phyloP scores from a whole-genome alignment of 2,113 vertebrate species.

The Seriola aureovittata region DNA sequence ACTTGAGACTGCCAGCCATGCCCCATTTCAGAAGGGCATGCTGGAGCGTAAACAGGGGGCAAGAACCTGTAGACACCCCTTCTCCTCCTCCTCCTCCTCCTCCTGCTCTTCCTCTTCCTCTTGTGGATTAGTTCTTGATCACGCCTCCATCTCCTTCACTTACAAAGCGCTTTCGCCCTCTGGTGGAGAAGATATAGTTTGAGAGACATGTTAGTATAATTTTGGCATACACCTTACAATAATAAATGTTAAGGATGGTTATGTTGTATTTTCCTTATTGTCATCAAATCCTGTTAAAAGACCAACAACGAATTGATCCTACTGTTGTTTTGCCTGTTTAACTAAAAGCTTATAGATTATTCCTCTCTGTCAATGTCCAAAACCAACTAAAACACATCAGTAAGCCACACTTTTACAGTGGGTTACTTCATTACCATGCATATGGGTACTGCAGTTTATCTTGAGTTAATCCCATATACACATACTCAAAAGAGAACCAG shows the following conservation, averaged over 20 bases:
- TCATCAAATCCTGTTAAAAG: not conserved
- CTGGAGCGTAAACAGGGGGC: constrained; percentile 45
- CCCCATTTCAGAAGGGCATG: constrained; percentile 32
- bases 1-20: constrained; percentile 41
- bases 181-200: constrained; percentile 59
- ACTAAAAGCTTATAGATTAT: not conserved
- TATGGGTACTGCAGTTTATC: too few relatives aligned
- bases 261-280: not conserved
- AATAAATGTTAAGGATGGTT: not conserved
- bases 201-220: not conserved
- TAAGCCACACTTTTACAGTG: too few relatives aligned
- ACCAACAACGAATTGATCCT: not conserved
- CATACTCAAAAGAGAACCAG: too few relatives aligned
- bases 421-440: too few relatives aligned
- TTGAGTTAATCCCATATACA: too few relatives aligned
- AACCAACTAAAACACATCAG: too few relatives aligned
- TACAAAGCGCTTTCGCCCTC: constrained; percentile 91
- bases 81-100: not conserved
- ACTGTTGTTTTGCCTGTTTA: not conserved
- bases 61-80: constrained; percentile 26
- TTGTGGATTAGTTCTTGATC: constrained; percentile 83
- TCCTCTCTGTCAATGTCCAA: not conserved
- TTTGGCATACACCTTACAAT: not conserved
- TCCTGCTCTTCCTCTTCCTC: constrained; percentile 32
- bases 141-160: constrained; percentile 89